Percentiles rank a stretch among this genome's conserved stretches.
Conservation (phyloP, 2,797 vertebrate genomes). For the Pipistrellus kuhlii region DNA sequence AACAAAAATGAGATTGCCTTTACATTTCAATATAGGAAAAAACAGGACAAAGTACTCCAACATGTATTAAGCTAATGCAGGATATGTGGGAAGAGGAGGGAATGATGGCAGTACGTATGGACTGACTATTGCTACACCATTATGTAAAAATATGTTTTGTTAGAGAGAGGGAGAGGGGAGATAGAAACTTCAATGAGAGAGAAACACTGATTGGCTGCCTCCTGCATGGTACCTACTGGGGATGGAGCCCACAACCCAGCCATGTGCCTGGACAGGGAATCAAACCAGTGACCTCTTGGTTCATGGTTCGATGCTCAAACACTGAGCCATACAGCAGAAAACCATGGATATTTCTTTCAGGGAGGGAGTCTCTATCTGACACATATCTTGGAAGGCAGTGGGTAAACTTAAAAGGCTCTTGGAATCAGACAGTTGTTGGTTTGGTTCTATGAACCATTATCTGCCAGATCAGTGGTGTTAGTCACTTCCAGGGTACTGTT, state of each 20-base stretch:
- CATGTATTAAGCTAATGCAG: neutral
- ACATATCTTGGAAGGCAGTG: neutral
- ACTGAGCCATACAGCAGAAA: too few relatives aligned
- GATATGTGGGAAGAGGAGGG: too few relatives aligned
- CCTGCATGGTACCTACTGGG: too few relatives aligned
- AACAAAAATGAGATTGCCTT: neutral
- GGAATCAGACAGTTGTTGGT: neutral
- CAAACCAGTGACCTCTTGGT: too few relatives aligned
- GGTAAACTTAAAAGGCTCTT: neutral
- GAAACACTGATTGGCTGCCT: too few relatives aligned
- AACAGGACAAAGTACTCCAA: neutral
- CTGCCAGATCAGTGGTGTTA: neutral
- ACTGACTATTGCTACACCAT: fast-evolving
- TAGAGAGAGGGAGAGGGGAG: too few relatives aligned
- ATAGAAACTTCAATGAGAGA: too few relatives aligned
- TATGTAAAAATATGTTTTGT: too few relatives aligned
- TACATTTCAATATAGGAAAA: neutral
- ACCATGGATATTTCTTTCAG: neutral
- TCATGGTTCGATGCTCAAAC: too few relatives aligned
- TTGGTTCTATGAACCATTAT: neutral
- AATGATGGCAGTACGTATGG: neutral
- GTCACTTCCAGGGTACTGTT: neutral
- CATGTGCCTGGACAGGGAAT: too few relatives aligned
- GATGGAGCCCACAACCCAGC: too few relatives aligned
- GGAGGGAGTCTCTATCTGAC: neutral